Evolutionary conservation across 2,113 vertebrate genomes (phyloP), one percentile per base, ranked within the genome.

Genomic region (Apaloderma vittatum): DNA sequence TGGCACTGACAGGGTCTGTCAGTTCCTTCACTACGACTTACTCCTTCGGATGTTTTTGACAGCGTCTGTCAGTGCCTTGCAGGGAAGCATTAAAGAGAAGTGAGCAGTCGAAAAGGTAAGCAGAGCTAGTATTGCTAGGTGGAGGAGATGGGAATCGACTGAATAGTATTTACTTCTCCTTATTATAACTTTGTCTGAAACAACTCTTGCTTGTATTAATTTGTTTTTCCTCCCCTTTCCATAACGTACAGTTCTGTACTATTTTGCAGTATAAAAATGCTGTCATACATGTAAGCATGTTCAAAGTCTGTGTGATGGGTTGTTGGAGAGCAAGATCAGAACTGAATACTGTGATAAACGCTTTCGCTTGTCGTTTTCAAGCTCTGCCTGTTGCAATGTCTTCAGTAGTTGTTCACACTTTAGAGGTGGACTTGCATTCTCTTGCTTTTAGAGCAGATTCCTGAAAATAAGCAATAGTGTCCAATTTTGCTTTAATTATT

Each of bases 211-310:
- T 66, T 58, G 9, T 36, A 27, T n/a, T 8, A 30, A 2, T 70
- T 62, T 78, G 15, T 1, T 1, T 43, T 49, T 81, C 40, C 36
- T 52, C 11, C 4, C 4, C 4, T 14, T 68, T 61, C 49, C 10
- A 1, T 68, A 27, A 18, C 23, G 5, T 45, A 11, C 5, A 26
- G 15, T 76, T 73, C 19, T 74, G 3, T 52, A 61, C 16, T 68
- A 17, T 51, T 92, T 88, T 66, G 20, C 20, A 34, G 4, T 37
- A 9, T 68, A 48, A 52, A 61, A 57, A 29, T 67, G 23, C 14
- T 2, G 3, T 32, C 40, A 15, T 48, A 27, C 4, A 1, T 11
- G 15, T 61, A 29, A 67, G 12, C 12, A 3, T 32, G 8, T n/a
- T 66, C 11, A 29, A 37, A 71, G 32, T 22, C 22, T 4, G 0